A percentile compares a stretch with the other conserved stretches of the same genome.
phyloP scores from a whole-genome alignment of 2,113 vertebrate species.

The Gymnobelideus leadbeateri region DNA sequence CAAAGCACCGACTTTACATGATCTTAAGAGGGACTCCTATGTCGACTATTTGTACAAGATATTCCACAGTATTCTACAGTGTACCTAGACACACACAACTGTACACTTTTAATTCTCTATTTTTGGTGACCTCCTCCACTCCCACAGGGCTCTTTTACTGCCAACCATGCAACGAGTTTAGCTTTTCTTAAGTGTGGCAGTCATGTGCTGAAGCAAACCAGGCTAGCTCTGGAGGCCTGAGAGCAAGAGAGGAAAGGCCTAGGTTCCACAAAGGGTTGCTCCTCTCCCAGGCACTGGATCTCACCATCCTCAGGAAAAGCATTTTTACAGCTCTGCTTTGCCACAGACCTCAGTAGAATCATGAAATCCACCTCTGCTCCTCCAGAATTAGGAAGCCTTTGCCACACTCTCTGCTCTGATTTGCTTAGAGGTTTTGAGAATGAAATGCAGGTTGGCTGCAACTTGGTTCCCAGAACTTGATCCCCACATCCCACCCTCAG shows the following conservation, averaged over 20 bases:
- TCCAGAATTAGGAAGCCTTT: conserved; percentile 64
- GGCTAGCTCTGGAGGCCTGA: conserved; percentile 65
- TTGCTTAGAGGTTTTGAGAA: conserved; percentile 53
- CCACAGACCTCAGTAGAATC: conserved; percentile 4
- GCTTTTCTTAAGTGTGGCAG: background rate
- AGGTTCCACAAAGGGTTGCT: conserved; percentile 54
- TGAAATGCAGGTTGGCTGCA: conserved; percentile 30
- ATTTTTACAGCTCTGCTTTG: conserved; percentile 12
- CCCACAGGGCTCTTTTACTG: conserved; percentile 22
- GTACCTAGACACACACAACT: conserved; percentile 88
- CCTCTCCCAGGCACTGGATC: conserved; percentile 50
- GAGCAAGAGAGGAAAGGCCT: conserved; percentile 20
- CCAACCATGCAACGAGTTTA: conserved; percentile 24
- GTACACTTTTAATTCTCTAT: conserved; percentile 78
- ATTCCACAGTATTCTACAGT: conserved; percentile 95
- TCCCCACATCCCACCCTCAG: conserved; percentile 8
- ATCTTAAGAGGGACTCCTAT: conserved; percentile 71
- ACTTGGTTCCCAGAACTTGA: conserved; percentile 63
- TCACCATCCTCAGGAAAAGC: conserved; percentile 63
- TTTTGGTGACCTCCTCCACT: conserved; percentile 31
- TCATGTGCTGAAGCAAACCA: conserved; percentile 37
- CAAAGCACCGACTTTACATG: conserved; percentile 77
- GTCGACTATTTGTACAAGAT: conserved; percentile 91
- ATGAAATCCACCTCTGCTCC: conserved; percentile 47
- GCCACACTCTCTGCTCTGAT: conserved; percentile 48